Evolutionary conservation across 1,140 invertebrate species (phyloP).

Genomic region (Asobara japonica): DNA sequence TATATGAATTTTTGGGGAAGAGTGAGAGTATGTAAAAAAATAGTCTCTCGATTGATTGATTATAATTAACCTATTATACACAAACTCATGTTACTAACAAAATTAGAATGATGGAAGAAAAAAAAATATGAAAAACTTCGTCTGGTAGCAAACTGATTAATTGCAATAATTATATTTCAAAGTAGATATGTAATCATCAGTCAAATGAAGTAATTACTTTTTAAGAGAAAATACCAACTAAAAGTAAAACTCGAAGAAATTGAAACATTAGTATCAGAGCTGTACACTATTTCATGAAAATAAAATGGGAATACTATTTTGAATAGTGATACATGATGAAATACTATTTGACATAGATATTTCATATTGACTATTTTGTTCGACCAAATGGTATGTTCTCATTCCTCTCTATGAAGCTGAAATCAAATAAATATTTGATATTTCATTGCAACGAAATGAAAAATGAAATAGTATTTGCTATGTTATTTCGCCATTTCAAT

Average conservation of each 20-base stretch:
- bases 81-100: slow-evolving; percentile 46
- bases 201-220: slow-evolving; percentile 34
- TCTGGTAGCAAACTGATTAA: slow-evolving; percentile 42
- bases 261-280: neutral
- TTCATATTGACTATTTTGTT: no score
- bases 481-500: no score
- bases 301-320: no score
- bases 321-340: no score
- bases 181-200: slow-evolving; percentile 33
- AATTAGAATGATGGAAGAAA: slow-evolving; percentile 40
- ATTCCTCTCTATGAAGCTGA: no score
- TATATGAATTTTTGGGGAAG: slow-evolving; percentile 4
- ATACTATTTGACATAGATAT: no score
- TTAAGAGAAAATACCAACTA: slow-evolving; percentile 17
- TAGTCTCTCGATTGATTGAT: slow-evolving; percentile 47
- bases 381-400: no score
- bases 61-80: slow-evolving; percentile 46
- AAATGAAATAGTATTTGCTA: no score
- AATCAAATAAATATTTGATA: no score
- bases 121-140: slow-evolving; percentile 42
- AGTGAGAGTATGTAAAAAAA: slow-evolving; percentile 21
- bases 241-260: slow-evolving; percentile 11
- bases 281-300: no score
- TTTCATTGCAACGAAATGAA: no score
- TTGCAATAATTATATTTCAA: slow-evolving; percentile 41